Percentiles rank a stretch among this genome's conserved stretches.
These are phyloP conservation scores for Atherinomorus stipes DNA, from an alignment of 2,113 vertebrate species.

Conservation along the genomic window DNA sequence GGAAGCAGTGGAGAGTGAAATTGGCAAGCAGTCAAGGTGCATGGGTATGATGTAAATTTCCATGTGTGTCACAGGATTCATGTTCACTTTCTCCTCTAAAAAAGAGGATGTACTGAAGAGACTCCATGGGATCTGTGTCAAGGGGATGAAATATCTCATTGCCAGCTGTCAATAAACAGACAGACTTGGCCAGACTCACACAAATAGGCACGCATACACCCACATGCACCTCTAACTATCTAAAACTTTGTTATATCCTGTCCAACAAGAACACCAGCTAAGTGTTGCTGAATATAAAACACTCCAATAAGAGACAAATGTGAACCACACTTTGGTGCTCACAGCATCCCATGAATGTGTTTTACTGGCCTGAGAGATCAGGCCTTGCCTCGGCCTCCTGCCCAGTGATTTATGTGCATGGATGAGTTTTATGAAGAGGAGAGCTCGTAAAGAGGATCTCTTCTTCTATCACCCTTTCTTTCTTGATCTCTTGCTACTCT, in stretches of 20 bases:
- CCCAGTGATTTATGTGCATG: constrained; percentile 70
- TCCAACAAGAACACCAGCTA: constrained; percentile 64
- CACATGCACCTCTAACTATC: constrained; percentile 32
- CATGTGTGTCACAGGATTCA: constrained; percentile 39
- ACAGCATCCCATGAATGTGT: constrained; percentile 62
- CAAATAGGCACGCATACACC: constrained; percentile 27
- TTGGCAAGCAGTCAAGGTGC: constrained; percentile 41
- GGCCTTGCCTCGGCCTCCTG: constrained; percentile 55
- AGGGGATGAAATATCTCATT: constrained; percentile 35
- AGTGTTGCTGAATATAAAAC: constrained; percentile 80
- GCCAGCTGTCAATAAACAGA: constrained; percentile 60
- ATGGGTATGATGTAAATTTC: constrained; percentile 49
- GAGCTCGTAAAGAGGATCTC: constrained; percentile 70
- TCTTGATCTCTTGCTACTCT: constrained; percentile 52
- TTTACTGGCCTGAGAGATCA: constrained; percentile 65
- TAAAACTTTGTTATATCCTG: constrained; percentile 53
- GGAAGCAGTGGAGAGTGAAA: not conserved
- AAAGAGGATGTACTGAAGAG: constrained; percentile 27
- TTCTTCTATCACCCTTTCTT: constrained; percentile 66
- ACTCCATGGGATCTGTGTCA: constrained; percentile 45
- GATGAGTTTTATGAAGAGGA: constrained; percentile 71
- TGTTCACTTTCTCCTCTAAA: constrained; percentile 43
- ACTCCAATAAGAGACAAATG: constrained; percentile 74
- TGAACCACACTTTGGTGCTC: constrained; percentile 70
- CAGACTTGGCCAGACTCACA: constrained; percentile 40